These are phyloP conservation scores for Ephialtes manifestator DNA, from an alignment of 2,888 invertebrate species.

Conservation along the genomic window DNA sequence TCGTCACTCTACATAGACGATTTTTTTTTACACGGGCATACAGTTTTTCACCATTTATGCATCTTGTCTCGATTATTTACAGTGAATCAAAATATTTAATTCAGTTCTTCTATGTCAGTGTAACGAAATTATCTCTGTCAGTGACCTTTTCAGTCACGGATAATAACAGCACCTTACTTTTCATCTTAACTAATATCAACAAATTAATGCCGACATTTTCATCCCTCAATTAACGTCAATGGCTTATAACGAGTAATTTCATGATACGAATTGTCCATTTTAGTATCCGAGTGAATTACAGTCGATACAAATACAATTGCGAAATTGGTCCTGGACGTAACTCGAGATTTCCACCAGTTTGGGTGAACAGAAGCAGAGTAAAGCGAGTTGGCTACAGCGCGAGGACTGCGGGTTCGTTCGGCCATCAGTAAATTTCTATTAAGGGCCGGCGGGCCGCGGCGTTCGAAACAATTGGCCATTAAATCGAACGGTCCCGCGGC, in stretches of 20 bases:
- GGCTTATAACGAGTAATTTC: neutral
- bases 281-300: conserved; percentile 27
- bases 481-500: conserved; percentile 84
- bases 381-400: neutral
- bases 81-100: too few relatives aligned
- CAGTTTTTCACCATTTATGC: too few relatives aligned
- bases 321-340: conserved; percentile 23
- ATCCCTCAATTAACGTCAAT: neutral
- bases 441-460: conserved; percentile 77
- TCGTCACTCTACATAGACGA: too few relatives aligned
- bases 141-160: too few relatives aligned
- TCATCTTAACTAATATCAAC: neutral
- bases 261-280: neutral
- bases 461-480: conserved; percentile 85
- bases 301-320: conserved; percentile 37
- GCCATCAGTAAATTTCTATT: conserved; percentile 84
- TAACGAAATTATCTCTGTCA: too few relatives aligned
- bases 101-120: too few relatives aligned
- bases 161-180: neutral
- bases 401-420: conserved; percentile 47
- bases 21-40: too few relatives aligned
- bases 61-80: too few relatives aligned
- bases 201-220: neutral
- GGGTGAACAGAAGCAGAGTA: neutral
- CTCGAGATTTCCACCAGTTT: conserved; percentile 19